Evolutionary conservation across 2,797 vertebrate species (phyloP).

Genomic region (Siniperca scherzeri): DNA sequence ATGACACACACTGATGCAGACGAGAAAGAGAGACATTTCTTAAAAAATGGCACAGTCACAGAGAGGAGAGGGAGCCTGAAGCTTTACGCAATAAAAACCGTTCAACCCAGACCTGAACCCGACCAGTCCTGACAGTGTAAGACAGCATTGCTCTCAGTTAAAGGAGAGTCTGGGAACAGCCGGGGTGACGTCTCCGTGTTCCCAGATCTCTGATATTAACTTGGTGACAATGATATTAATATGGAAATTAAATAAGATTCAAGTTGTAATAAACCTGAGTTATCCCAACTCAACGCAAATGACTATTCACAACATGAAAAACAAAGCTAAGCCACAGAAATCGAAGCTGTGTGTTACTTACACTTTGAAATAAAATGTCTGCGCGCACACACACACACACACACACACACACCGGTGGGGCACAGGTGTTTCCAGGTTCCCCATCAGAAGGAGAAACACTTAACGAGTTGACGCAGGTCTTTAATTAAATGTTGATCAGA

Average conservation of each 20-base stretch:
- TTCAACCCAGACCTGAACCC: not conserved
- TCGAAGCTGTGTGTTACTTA: too few species aligned
- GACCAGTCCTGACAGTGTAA: not conserved
- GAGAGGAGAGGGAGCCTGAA: not conserved
- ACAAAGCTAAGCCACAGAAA: not conserved
- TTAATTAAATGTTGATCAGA: too few species aligned
- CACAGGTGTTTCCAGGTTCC: too few species aligned
- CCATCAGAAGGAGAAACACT: too few species aligned
- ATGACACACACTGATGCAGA: not conserved
- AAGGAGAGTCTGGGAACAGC: not conserved
- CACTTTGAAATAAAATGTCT: too few species aligned
- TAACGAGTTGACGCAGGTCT: too few species aligned
- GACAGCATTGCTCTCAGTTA: not conserved
- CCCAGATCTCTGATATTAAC: not conserved
- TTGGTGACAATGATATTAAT: not conserved
- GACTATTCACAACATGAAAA: not conserved
- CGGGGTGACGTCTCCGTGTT: not conserved
- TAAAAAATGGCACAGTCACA: too few species aligned
- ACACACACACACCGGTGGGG: too few species aligned
- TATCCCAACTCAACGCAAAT: not conserved
- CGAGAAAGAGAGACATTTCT: not conserved
- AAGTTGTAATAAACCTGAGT: not conserved
- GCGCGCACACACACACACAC: too few species aligned
- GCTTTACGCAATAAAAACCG: too few species aligned
- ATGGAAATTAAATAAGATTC: not conserved